Evolutionary conservation across 2,113 vertebrate genomes (phyloP).

Genomic region (Halcyon malimbica): DNA sequence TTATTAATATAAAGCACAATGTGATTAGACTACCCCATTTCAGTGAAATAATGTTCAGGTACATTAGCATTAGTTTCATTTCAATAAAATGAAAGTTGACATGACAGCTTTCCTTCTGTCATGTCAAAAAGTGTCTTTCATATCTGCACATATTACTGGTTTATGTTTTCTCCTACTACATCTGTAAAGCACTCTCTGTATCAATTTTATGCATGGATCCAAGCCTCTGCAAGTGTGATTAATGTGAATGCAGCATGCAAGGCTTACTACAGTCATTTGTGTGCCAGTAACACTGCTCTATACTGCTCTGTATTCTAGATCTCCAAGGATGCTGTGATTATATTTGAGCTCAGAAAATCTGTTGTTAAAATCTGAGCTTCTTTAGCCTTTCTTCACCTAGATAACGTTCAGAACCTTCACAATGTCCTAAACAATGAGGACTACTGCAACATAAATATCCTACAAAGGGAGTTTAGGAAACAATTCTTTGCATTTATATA

Average conservation of each 20-base stretch:
- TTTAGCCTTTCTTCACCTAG: neutral
- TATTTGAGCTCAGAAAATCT: neutral
- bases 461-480: neutral
- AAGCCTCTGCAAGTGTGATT: neutral
- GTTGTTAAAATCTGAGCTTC: neutral
- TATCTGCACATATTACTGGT: neutral
- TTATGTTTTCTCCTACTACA: neutral
- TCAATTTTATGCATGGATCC: neutral
- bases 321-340: neutral
- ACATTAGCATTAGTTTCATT: slow-evolving; percentile 38
- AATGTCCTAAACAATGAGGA: neutral
- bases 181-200: neutral
- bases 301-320: neutral
- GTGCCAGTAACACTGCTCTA: neutral
- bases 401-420: neutral
- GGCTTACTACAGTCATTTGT: neutral
- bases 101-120: slow-evolving; percentile 7
- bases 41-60: slow-evolving; percentile 46
- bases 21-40: slow-evolving; percentile 31
- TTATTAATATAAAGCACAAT: slow-evolving; percentile 58
- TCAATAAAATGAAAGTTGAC: slow-evolving; percentile 33
- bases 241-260: neutral
- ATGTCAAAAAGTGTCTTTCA: neutral
- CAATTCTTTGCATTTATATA: neutral
- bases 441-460: neutral